These are phyloP conservation scores for Pagetopsis macropterus DNA, from an alignment of 2,797 vertebrate genomes.

Conservation along the genomic window DNA sequence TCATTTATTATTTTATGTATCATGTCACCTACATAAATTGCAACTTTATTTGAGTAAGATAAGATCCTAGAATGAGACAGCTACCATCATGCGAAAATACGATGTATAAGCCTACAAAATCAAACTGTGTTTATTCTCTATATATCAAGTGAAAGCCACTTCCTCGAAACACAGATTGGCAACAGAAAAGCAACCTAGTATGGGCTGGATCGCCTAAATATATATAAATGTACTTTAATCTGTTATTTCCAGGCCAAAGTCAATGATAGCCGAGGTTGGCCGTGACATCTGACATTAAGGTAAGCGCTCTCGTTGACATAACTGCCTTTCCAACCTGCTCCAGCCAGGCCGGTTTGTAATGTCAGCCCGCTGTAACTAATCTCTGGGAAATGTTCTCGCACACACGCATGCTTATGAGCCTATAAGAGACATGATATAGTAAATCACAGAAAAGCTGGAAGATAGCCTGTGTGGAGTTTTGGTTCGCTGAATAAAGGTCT, in stretches of 20 bases:
- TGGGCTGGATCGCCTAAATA: slow-evolving; percentile 10
- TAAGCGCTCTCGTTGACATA: slow-evolving; percentile 43
- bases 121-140: not conserved
- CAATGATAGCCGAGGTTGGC: slow-evolving; percentile 66
- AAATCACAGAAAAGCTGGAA: slow-evolving; percentile 28
- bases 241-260: slow-evolving; percentile 73
- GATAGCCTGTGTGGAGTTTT: not conserved
- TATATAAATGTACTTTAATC: slow-evolving; percentile 40
- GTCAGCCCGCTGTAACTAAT: slow-evolving; percentile 61
- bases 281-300: slow-evolving; percentile 78
- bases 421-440: slow-evolving; percentile 34
- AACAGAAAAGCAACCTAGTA: slow-evolving; percentile 21
- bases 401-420: slow-evolving; percentile 6
- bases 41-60: not conserved
- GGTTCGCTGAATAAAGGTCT: slow-evolving; percentile 12
- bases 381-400: slow-evolving; percentile 38
- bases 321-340: slow-evolving; percentile 32
- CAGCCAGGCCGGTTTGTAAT: slow-evolving; percentile 58
- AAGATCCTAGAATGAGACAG: not conserved
- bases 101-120: not conserved
- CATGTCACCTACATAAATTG: not conserved
- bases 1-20: not conserved
- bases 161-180: not conserved
- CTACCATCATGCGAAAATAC: not conserved
- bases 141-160: not conserved